A percentile compares a stretch with the other conserved stretches of the same genome.
These are phyloP conservation scores for Oreohelix idahoensis DNA, from an alignment of 1,140 invertebrate genomes.

Conservation along the genomic window DNA sequence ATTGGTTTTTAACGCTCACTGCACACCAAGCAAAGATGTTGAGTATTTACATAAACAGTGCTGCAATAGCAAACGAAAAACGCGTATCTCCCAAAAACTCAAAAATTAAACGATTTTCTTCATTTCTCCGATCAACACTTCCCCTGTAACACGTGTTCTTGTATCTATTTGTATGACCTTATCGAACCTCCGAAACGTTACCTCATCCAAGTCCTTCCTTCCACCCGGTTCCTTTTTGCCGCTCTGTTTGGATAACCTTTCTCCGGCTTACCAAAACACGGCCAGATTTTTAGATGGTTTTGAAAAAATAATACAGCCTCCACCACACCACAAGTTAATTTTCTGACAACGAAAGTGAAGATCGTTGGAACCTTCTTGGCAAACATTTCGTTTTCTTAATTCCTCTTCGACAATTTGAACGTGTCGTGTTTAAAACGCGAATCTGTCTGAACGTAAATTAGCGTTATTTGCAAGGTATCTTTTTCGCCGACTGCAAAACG, in stretches of 20 bases:
- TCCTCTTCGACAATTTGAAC: conserved; percentile 21
- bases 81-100: background rate
- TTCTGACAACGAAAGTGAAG: background rate
- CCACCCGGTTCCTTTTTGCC: background rate
- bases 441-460: conserved; percentile 15
- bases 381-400: conserved; percentile 18
- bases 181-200: background rate
- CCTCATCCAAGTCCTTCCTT: background rate
- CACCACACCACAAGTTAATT: conserved; percentile 8
- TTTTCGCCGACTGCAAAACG: background rate
- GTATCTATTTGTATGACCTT: conserved; percentile 18
- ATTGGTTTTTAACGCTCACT: background rate
- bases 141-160: background rate
- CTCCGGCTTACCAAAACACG: background rate
- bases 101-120: conserved; percentile 12
- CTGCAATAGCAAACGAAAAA: background rate
- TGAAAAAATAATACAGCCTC: conserved; percentile 16
- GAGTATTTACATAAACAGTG: conserved; percentile 1
- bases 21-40: background rate
- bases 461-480: conserved; percentile 28
- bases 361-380: conserved; percentile 3
- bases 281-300: background rate
- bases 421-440: conserved; percentile 8
- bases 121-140: background rate
- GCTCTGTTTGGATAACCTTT: conserved; percentile 12